A percentile compares a stretch with the other conserved stretches of the same genome.
phyloP scores from a whole-genome alignment of 1,140 invertebrate species.

The Eurosta solidaginis region DNA sequence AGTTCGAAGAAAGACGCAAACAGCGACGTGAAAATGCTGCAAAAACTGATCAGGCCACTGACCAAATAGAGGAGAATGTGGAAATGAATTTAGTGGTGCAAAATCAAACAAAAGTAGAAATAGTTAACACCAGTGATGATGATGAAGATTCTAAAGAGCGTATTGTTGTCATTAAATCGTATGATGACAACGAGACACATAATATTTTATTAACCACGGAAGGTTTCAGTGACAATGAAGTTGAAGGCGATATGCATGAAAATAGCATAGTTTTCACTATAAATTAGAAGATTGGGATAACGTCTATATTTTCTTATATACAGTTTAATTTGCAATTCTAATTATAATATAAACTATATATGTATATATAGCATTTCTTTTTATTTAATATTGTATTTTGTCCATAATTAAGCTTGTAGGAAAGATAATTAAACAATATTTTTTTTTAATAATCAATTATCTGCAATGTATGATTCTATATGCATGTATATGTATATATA shows the following conservation, averaged over 20 bases:
- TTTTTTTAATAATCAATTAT: neutral
- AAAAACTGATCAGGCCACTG: neutral
- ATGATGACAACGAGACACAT: slow-evolving; percentile 1
- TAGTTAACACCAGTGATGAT: neutral
- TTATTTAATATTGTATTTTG: neutral
- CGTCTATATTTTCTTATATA: slow-evolving; percentile 8
- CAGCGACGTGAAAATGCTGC: slow-evolving; percentile 23
- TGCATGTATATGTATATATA: neutral
- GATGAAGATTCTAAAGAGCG: slow-evolving; percentile 18
- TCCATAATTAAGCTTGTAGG: neutral
- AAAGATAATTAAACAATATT: neutral
- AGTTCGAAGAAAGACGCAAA: slow-evolving; percentile 36
- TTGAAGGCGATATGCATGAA: neutral
- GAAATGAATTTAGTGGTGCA: neutral
- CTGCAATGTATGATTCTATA: neutral
- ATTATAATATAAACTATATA: neutral
- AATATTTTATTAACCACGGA: slow-evolving; percentile 30
- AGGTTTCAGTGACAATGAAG: slow-evolving; percentile 29
- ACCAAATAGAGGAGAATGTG: neutral
- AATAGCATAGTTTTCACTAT: slow-evolving; percentile 15
- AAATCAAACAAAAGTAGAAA: neutral
- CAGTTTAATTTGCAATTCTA: neutral
- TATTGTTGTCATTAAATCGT: slow-evolving; percentile 10
- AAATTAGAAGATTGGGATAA: neutral
- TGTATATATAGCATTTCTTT: neutral